A percentile compares a stretch with the other conserved stretches of the same genome.
These are phyloP conservation scores for Sycobia sp. DNA, from an alignment of 1,140 invertebrate genomes.

Conservation along the genomic window DNA sequence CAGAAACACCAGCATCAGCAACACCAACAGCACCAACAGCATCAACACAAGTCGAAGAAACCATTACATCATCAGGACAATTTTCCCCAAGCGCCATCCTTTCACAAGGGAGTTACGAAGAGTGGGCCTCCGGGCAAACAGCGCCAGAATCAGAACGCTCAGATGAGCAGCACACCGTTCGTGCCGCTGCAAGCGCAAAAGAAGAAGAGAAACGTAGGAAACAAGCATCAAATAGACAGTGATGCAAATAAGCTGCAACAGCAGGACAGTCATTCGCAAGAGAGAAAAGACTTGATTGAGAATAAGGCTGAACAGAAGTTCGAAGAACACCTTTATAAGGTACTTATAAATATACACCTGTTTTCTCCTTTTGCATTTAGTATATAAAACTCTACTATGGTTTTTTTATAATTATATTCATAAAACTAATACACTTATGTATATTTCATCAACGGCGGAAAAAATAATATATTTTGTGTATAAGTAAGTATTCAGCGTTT, in stretches of 20 bases:
- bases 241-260: not conserved
- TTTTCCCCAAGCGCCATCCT: not conserved
- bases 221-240: not conserved
- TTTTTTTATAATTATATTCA: not conserved
- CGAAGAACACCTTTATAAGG: conserved; percentile 39
- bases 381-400: not conserved
- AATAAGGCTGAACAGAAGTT: conserved; percentile 28
- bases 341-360: not conserved
- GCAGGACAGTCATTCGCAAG: not conserved
- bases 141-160: not conserved
- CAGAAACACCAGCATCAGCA: no score
- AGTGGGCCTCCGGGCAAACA: not conserved
- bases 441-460: no score
- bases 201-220: conserved; percentile 46
- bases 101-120: not conserved
- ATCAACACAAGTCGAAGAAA: no score
- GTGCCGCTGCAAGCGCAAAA: conserved; percentile 61
- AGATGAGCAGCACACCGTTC: conserved; percentile 47
- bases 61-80: not conserved
- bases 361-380: not conserved
- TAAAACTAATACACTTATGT: no score
- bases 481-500: no score
- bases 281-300: conserved; percentile 17
- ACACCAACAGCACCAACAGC: conserved; percentile 2
- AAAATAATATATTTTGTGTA: no score